Percentiles rank a stretch among this genome's conserved stretches.
These are phyloP conservation scores for Chaunax sp. DNA, from an alignment of 2,797 vertebrate species.

Conservation along the genomic window DNA sequence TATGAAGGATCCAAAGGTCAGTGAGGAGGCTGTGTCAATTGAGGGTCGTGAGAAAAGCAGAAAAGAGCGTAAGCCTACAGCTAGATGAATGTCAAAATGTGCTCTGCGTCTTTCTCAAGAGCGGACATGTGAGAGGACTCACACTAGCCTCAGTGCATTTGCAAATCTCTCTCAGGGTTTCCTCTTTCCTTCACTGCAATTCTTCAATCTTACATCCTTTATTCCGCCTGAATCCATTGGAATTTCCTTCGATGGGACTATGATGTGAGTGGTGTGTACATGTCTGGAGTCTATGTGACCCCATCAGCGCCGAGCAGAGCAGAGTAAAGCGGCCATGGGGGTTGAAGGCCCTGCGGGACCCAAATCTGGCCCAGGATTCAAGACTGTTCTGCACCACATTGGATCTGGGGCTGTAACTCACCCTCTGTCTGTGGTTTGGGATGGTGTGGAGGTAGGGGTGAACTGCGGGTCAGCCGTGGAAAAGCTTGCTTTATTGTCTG, in stretches of 20 bases:
- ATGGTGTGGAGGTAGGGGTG: slow-evolving; percentile 78
- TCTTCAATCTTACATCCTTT: slow-evolving; percentile 31
- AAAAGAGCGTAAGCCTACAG: slow-evolving; percentile 52
- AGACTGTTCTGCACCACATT: slow-evolving; percentile 38
- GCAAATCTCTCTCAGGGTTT: slow-evolving; percentile 44
- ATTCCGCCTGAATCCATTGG: slow-evolving; percentile 39
- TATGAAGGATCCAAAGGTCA: slow-evolving; percentile 70
- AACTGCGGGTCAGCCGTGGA: slow-evolving; percentile 81
- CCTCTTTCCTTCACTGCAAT: slow-evolving; percentile 45
- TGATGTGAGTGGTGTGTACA: slow-evolving; percentile 43
- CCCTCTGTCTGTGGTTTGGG: slow-evolving; percentile 69
- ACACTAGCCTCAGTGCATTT: slow-evolving; percentile 22
- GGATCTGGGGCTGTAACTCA: slow-evolving; percentile 75
- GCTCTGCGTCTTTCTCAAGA: slow-evolving; percentile 34
- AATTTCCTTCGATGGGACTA: slow-evolving; percentile 47
- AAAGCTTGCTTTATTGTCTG: slow-evolving; percentile 74
- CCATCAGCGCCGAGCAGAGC: slow-evolving; percentile 42
- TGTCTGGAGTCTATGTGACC: slow-evolving; percentile 68
- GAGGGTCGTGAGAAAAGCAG: slow-evolving; percentile 76
- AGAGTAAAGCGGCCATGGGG: slow-evolving; percentile 37
- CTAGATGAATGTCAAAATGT: slow-evolving; percentile 63
- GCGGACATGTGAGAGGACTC: slow-evolving; percentile 20
- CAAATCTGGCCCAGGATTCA: slow-evolving; percentile 54
- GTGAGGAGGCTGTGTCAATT: slow-evolving; percentile 70
- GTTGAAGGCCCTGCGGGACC: slow-evolving; percentile 58